phyloP scores from a whole-genome alignment of 2,113 vertebrate genomes.

The Heterotis niloticus region DNA sequence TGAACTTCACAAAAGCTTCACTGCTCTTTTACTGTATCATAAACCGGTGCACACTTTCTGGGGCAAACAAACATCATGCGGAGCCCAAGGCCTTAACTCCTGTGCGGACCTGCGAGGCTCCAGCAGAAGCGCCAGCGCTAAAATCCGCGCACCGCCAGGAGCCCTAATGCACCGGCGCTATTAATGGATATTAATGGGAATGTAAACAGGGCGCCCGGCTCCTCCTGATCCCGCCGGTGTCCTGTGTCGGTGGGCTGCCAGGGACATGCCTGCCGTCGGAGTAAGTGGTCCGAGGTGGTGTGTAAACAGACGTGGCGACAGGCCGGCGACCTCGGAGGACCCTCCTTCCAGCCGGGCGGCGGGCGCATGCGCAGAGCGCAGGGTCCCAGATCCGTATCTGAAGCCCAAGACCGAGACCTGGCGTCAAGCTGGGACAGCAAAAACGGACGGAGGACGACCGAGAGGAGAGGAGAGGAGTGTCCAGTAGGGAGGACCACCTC shows the following conservation, averaged over 20 bases:
- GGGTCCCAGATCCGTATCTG: slow-evolving; percentile 41
- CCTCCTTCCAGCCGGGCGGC: neutral
- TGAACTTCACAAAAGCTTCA: too few relatives aligned
- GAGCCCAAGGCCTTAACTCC: slow-evolving; percentile 15
- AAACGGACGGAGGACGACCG: too few relatives aligned
- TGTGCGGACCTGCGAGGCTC: slow-evolving; percentile 20
- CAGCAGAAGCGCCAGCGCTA: slow-evolving; percentile 30
- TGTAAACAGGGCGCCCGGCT: slow-evolving; percentile 40
- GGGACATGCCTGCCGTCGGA: slow-evolving; percentile 31
- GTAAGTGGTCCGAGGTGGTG: slow-evolving; percentile 37
- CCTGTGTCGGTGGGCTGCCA: slow-evolving; percentile 26
- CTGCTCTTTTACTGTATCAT: too few relatives aligned
- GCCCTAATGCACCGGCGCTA: slow-evolving; percentile 26
- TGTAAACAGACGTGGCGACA: slow-evolving; percentile 58
- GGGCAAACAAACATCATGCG: slow-evolving; percentile 15
- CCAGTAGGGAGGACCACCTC: neutral
- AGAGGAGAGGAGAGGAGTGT: neutral
- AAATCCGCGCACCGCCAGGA: slow-evolving; percentile 27
- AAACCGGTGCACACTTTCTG: too few relatives aligned
- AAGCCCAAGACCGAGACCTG: neutral
- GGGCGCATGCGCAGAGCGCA: neutral
- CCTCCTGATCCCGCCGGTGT: slow-evolving; percentile 24
- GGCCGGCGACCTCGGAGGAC: slow-evolving; percentile 40
- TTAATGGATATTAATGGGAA: slow-evolving; percentile 54
- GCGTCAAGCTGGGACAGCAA: neutral